Evolutionary conservation across 2,888 invertebrate genomes (phyloP), one percentile per base, ranked within the genome.

Genomic region (Drosophila fulvimacula): DNA sequence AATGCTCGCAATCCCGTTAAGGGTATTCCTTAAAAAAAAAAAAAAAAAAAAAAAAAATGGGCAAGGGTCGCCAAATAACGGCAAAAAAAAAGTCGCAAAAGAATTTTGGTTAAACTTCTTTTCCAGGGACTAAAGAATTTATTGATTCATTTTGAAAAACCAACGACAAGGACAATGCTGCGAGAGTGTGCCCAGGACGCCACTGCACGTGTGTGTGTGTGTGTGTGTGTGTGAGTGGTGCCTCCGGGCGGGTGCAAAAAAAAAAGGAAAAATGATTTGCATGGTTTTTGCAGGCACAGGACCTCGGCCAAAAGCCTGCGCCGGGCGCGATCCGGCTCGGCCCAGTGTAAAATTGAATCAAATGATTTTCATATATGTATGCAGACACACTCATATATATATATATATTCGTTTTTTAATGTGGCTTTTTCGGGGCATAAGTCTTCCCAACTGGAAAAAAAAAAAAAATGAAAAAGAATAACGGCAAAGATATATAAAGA

Each of bases 261-360:
- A 73, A 75, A 70, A 77, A 70, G 58, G 56, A 79, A 82, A 82
- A 79, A 82, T 77, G 69, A 88, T 85, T 85, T 88, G 79, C 85
- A 81, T 85, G 74, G 72, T 38, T 52, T 52, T 7, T 36, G 19
- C 74, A 9, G 46, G 57, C 9, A 44, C 36, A 65, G 68, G 24
- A 38, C 38, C 34, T 34, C 48, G 36, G 13, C 34, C 51, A 21
- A 36, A 51, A 15, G 32, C 34, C 34, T 34, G 49, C 49, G 44
- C 24, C 44, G 7, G 5, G 17, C 49, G 9, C 49, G 30, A 34
- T 17, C 30, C 15, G 39, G 17, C 38, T 4, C 32, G 13, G 78
- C 46, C 46, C 17, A 17, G 3, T 72, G 78, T 70, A 70, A 87
- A 83, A 83, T 83, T 87, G 82, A 84, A 83, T 87, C 80, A 83